These are phyloP conservation scores for Papilio helenus DNA, from an alignment of 1,140 invertebrate species.

Conservation along the genomic window DNA sequence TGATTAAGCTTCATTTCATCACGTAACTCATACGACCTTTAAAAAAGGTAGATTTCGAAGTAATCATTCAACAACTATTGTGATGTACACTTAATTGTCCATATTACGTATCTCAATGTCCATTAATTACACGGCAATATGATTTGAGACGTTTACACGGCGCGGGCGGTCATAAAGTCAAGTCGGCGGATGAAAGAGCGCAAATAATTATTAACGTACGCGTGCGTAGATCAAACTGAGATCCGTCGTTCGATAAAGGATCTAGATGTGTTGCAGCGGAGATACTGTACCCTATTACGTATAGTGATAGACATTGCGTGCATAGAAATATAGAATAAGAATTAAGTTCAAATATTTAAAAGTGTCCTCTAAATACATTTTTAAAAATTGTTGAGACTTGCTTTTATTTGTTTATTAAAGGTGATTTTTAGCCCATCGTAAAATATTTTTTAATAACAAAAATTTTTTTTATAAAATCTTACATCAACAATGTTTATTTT, in stretches of 20 bases:
- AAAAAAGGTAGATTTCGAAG: background rate
- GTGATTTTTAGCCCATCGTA: no score
- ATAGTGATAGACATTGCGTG: constrained; percentile 54
- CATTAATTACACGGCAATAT: constrained; percentile 77
- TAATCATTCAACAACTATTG: constrained; percentile 50
- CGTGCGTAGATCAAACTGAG: constrained; percentile 80
- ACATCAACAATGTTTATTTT: no score
- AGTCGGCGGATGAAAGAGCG: constrained; percentile 79
- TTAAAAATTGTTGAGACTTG: no score
- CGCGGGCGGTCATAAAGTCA: constrained; percentile 67
- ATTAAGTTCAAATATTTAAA: no score
- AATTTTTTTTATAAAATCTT: no score
- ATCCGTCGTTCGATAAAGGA: constrained; percentile 75
- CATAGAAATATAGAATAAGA: constrained; percentile 40
- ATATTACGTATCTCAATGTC: constrained; percentile 62
- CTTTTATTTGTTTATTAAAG: no score
- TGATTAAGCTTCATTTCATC: no score
- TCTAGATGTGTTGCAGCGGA: constrained; percentile 71
- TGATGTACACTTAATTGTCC: constrained; percentile 59
- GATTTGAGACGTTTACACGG: constrained; percentile 77
- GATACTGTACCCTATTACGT: constrained; percentile 59
- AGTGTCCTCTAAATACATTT: no score
- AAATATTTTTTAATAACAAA: no score
- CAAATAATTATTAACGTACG: constrained; percentile 79
- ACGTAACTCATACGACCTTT: no score